Evolutionary conservation across 2,888 invertebrate species (phyloP).

Genomic region (Operophtera brumata): DNA sequence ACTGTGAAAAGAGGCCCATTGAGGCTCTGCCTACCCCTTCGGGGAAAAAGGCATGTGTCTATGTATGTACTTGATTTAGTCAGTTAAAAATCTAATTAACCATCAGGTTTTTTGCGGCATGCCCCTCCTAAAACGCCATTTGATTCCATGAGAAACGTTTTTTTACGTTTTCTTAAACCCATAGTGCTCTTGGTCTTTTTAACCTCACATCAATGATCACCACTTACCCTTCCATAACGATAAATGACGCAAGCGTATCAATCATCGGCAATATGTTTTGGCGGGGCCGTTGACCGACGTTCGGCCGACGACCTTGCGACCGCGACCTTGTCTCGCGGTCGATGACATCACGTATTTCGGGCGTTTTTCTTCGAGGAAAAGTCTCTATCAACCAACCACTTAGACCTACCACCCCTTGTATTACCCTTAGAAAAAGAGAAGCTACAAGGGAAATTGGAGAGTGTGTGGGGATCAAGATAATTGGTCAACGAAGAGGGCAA

Average conservation of each 20-base stretch:
- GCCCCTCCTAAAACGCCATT: neutral
- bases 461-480: conserved; percentile 32
- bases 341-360: conserved; percentile 63
- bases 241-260: conserved; percentile 33
- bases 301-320: conserved; percentile 61
- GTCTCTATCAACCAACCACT: conserved; percentile 46
- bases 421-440: neutral
- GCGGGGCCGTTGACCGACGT: conserved; percentile 47
- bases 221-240: conserved; percentile 13
- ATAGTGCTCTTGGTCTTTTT: neutral
- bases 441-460: conserved; percentile 5
- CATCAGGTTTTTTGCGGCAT: too few relatives aligned
- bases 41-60: too few relatives aligned
- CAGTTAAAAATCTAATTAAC: too few relatives aligned
- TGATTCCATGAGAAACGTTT: neutral
- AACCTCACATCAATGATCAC: neutral
- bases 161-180: neutral
- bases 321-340: conserved; percentile 66
- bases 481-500: conserved; percentile 55
- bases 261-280: conserved; percentile 49
- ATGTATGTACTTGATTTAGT: too few relatives aligned
- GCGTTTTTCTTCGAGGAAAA: conserved; percentile 74
- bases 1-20: too few relatives aligned
- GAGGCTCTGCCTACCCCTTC: too few relatives aligned
- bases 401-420: conserved; percentile 44